Evolutionary conservation across 2,113 vertebrate species (phyloP).

Genomic region (Stegostoma tigrinum): DNA sequence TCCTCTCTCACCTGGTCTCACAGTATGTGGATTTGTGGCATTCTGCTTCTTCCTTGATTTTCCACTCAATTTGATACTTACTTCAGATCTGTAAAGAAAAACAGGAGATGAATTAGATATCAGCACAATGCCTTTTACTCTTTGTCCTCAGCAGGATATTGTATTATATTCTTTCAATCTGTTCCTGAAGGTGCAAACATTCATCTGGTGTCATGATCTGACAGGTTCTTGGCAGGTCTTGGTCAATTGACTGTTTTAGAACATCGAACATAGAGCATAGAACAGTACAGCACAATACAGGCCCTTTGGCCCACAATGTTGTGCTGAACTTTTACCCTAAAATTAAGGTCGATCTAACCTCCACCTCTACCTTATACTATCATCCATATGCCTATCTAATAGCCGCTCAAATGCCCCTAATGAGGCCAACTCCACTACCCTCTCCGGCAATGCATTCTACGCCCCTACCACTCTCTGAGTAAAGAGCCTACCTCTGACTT

Average conservation of each 20-base stretch:
- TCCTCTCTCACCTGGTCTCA: constrained; percentile 46
- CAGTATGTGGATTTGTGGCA: constrained; percentile 40
- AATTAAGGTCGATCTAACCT: too few species aligned
- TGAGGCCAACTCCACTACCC: too few species aligned
- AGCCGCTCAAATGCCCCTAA: too few species aligned
- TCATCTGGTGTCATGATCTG: not conserved
- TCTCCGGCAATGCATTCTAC: too few species aligned
- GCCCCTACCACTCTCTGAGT: too few species aligned
- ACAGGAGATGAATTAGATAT: not conserved
- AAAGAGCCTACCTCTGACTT: too few species aligned
- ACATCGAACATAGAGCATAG: too few species aligned
- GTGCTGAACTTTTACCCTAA: too few species aligned
- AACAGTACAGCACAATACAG: too few species aligned
- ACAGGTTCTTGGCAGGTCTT: not conserved
- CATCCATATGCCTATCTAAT: too few species aligned
- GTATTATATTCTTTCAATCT: not conserved
- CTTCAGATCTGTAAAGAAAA: constrained; percentile 41
- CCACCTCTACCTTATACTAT: too few species aligned
- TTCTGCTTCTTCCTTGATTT: constrained; percentile 41
- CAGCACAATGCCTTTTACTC: not conserved
- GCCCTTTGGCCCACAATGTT: too few species aligned
- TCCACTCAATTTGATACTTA: constrained; percentile 41
- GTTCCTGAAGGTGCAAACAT: not conserved
- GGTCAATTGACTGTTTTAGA: not conserved
- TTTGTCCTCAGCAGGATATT: not conserved